Conservation (phyloP, 2,797 vertebrate genomes). For the Syngnathus rostellatus region DNA sequence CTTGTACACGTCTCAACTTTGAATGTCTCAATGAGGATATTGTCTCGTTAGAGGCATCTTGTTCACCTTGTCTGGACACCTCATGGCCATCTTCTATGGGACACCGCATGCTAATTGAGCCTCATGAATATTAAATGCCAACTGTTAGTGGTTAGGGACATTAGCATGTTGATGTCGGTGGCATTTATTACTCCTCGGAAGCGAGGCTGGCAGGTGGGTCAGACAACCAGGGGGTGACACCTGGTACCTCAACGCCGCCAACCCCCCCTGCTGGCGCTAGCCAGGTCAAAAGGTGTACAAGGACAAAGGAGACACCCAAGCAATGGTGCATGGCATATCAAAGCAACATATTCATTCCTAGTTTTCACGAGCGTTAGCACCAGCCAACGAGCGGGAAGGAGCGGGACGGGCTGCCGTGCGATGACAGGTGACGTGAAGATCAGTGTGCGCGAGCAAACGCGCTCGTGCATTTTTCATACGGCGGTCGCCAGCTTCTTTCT, state of each 20-base stretch:
- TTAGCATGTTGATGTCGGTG: neutral
- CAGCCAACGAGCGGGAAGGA: too few relatives aligned
- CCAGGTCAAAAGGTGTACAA: neutral
- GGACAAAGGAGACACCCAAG: neutral
- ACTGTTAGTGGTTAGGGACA: neutral
- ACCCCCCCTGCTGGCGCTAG: neutral
- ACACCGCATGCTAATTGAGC: neutral
- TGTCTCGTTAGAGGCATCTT: neutral
- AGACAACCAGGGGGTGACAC: neutral
- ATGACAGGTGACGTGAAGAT: slow-evolving; percentile 6
- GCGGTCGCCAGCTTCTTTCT: neutral
- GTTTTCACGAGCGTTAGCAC: neutral
- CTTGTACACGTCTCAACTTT: neutral
- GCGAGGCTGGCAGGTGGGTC: neutral
- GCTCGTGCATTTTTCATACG: slow-evolving; percentile 1
- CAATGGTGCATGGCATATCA: too few relatives aligned
- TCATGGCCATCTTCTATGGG: neutral
- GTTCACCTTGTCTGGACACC: too few relatives aligned
- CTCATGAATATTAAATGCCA: neutral
- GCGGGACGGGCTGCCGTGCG: neutral
- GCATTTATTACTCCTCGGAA: neutral
- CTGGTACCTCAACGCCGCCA: neutral
- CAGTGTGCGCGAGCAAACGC: neutral
- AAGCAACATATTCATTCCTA: neutral
- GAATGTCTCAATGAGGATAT: neutral